Conservation (phyloP, 2,113 vertebrate species). For the Clarias magur region DNA sequence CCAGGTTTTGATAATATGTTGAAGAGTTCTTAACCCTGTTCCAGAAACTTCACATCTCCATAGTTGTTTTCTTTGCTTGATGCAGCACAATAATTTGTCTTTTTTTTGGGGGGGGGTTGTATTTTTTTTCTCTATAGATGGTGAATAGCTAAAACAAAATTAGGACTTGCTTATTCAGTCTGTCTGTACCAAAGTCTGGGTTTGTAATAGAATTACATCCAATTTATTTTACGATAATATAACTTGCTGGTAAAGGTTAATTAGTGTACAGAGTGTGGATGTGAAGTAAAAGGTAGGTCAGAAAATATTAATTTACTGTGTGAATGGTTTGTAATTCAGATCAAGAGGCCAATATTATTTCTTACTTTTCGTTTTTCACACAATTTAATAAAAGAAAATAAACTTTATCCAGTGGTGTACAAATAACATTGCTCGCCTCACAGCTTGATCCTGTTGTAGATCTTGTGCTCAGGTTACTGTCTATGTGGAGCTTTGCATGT, state of each 20-base stretch:
- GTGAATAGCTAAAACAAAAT: background rate
- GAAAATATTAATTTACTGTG: background rate
- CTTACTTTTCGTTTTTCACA: background rate
- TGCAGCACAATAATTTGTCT: no score
- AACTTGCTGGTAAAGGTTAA: background rate
- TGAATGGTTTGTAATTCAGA: background rate
- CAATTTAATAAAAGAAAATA: slow-evolving; percentile 6
- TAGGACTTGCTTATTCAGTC: background rate
- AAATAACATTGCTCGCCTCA: background rate
- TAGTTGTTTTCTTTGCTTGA: no score
- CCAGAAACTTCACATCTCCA: no score
- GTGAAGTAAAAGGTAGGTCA: background rate
- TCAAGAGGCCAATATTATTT: background rate
- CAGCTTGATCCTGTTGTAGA: background rate
- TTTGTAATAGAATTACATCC: background rate
- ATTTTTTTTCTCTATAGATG: background rate
- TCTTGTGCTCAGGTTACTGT: background rate
- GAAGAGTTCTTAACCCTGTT: no score
- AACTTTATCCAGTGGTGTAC: background rate
- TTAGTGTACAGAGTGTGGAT: background rate
- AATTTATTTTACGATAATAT: background rate
- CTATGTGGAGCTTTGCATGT: no score
- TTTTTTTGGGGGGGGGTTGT: no score
- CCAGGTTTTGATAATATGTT: no score
- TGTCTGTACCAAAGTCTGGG: background rate